Percentiles rank a stretch among this genome's conserved stretches.
These are phyloP conservation scores for Idaea dimidiata DNA, from an alignment of 2,888 invertebrate species.

Conservation along the genomic window DNA sequence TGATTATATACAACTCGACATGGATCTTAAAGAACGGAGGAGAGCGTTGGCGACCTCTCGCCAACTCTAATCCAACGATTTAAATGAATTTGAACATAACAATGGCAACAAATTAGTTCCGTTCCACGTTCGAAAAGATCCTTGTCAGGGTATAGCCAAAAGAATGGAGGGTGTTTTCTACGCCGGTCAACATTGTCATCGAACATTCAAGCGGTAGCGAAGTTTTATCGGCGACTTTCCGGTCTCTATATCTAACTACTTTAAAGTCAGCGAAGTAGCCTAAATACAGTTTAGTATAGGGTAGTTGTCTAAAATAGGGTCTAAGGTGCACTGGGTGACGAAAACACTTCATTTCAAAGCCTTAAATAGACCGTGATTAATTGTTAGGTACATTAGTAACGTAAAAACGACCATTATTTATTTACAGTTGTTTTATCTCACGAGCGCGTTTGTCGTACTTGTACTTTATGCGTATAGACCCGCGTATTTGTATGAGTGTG, in stretches of 20 bases:
- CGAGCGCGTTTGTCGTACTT: too few species aligned
- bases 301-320: conserved; percentile 15
- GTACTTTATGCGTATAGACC: too few species aligned
- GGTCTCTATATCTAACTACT: conserved; percentile 21
- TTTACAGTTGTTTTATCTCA: too few species aligned
- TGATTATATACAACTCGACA: conserved; percentile 13
- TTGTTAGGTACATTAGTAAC: too few species aligned
- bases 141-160: conserved; percentile 19
- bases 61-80: not conserved
- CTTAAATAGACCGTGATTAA: not conserved
- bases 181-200: conserved; percentile 72
- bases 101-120: too few species aligned
- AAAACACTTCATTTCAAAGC: conserved; percentile 2
- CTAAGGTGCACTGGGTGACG: conserved; percentile 48
- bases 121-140: not conserved
- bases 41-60: not conserved
- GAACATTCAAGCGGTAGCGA: conserved; percentile 70
- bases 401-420: too few species aligned
- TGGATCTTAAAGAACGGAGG: conserved; percentile 2
- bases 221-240: conserved; percentile 19
- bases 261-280: conserved; percentile 17
- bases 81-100: not conserved
- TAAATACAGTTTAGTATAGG: conserved; percentile 19
- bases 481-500: too few species aligned
- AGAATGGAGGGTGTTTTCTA: conserved; percentile 32